Percentiles rank a stretch among this genome's conserved stretches.
These are phyloP conservation scores for Matsumyia berberina DNA, from an alignment of 2,888 invertebrate species.

Conservation along the genomic window DNA sequence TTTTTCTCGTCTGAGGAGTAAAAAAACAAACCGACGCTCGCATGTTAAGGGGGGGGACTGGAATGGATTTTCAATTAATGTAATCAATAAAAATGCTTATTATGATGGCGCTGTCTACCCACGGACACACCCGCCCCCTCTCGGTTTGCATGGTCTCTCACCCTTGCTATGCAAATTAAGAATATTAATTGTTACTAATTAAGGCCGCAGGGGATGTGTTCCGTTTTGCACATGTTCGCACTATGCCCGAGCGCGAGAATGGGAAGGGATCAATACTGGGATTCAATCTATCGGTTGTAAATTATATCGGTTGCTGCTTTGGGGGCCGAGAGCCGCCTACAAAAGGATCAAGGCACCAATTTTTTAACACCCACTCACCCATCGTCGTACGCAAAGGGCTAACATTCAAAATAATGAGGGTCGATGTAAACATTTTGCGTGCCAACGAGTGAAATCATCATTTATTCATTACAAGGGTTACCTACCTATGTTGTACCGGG, in stretches of 20 bases:
- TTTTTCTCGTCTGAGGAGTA: constrained; percentile 14
- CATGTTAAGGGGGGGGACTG: background rate
- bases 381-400: constrained; percentile 18
- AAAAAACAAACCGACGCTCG: background rate
- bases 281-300: constrained; percentile 45
- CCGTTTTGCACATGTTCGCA: constrained; percentile 39
- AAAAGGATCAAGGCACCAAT: constrained; percentile 7
- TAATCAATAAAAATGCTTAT: constrained; percentile 63
- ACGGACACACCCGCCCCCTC: background rate
- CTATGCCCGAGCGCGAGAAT: background rate
- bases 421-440: constrained; percentile 67
- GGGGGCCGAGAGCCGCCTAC: background rate
- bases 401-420: constrained; percentile 70
- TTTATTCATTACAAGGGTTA: constrained; percentile 71
- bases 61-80: constrained; percentile 54
- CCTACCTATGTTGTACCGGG: background rate
- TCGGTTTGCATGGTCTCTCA: constrained; percentile 24
- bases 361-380: background rate
- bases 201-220: constrained; percentile 50
- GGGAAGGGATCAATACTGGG: constrained; percentile 24
- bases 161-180: constrained; percentile 70
- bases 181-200: constrained; percentile 78
- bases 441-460: constrained; percentile 69
- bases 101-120: constrained; percentile 11
- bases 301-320: constrained; percentile 40